phyloP scores from a whole-genome alignment of 2,113 vertebrate genomes.

The Ciconia boyciana region DNA sequence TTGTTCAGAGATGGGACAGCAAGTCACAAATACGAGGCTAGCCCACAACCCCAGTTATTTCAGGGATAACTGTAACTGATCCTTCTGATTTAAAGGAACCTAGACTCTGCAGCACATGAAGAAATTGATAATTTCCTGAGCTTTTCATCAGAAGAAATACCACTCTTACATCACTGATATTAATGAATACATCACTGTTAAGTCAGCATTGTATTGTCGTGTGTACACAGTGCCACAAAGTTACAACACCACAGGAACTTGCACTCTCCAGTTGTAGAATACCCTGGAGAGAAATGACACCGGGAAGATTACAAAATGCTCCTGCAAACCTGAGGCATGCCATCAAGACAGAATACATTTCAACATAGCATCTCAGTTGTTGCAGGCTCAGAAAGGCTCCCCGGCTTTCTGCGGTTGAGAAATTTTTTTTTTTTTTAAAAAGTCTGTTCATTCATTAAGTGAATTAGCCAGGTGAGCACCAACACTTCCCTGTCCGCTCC shows the following conservation, averaged over 20 bases:
- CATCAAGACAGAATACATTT: constrained; percentile 40
- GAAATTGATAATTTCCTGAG: neutral
- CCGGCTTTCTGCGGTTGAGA: constrained; percentile 8
- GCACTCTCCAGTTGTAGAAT: constrained; percentile 35
- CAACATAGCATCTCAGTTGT: neutral
- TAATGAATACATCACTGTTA: constrained; percentile 27
- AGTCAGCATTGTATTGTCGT: constrained; percentile 1
- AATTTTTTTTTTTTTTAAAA: neutral
- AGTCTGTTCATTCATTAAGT: neutral
- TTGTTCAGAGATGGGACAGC: neutral
- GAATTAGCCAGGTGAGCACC: neutral
- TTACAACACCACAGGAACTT: constrained; percentile 59
- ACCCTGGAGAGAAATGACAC: constrained; percentile 48
- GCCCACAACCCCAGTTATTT: neutral
- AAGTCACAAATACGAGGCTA: neutral
- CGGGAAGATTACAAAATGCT: constrained; percentile 27
- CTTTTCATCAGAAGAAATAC: neutral
- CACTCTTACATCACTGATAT: neutral
- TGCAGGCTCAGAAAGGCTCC: constrained; percentile 15
- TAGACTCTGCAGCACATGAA: neutral
- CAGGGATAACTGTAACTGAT: neutral
- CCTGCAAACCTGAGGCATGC: constrained; percentile 29
- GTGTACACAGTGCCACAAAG: constrained; percentile 8
- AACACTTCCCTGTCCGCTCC: neutral
- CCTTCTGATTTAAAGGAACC: neutral